Base-by-base conservation (phyloP, 2,797 vertebrate species). In the Xenopus petersii region DNA sequence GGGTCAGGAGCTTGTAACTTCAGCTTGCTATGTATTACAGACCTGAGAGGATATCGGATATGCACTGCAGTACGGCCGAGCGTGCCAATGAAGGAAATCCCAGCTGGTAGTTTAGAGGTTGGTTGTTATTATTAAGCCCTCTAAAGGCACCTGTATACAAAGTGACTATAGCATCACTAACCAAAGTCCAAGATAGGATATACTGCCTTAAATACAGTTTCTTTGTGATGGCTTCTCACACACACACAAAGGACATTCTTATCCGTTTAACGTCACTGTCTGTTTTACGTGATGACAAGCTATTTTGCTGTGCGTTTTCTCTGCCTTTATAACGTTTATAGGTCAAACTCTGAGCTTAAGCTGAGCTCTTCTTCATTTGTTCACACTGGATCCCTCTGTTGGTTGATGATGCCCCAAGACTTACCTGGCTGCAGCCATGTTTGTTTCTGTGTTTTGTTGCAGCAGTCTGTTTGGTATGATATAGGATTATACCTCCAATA, bases 171-270 rank as follows among this genome's bases (percentile, higher is more conserved):
- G 64, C 59, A 16, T 64, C 51, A 17, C 33, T 68, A 73, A 74
- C 77, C 77, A 79, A 79, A 79, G 71, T 79, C 60, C 74, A 65
- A 70, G 60, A 62, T 79, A 60, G 46, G 73, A 71, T 74, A 74
- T 70, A 70, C 62, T 74, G 77, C 77, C 77, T 79, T 79, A 74
- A 74, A 64, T 46, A 10, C 33, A 15, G 13, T 54, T 30, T 33
- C 6, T 58, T 69, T 69, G 67, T 73, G 59, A 55, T 62, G 62
- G 62, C 70, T 49, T 78, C 48, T 67, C 16, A 49, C 36, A n/a
- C n/a, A n/a, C n/a, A n/a, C n/a, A 72, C 54, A 68, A 59, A 60
- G 36, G 60, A 69, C 48, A 64, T 79, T 73, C 33, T 33, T 64
- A 73, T 78, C 70, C 56, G 47, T 78, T 24, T 74, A 78, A 69